These are phyloP conservation scores for Rhynchonycteris naso DNA, from an alignment of 2,797 vertebrate species.

Conservation along the genomic window DNA sequence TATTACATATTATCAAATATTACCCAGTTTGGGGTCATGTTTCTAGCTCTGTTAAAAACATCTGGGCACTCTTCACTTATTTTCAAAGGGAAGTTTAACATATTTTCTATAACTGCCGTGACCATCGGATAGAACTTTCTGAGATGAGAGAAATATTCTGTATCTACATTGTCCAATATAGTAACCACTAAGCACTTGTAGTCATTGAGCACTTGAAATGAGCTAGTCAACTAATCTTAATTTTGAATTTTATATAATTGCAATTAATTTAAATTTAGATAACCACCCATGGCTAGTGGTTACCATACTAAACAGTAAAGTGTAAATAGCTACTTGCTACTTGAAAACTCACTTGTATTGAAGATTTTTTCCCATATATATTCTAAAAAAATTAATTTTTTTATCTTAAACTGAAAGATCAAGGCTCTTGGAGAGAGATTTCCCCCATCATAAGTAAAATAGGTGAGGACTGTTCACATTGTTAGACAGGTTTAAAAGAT, in stretches of 20 bases:
- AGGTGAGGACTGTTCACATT: not conserved
- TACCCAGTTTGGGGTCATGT: not conserved
- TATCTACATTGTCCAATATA: not conserved
- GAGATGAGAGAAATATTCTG: not conserved
- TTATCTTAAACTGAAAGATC: not conserved
- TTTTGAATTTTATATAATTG: constrained; percentile 23
- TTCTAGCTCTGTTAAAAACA: not conserved
- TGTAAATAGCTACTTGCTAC: not conserved
- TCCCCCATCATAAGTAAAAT: not conserved
- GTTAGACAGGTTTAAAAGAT: not conserved
- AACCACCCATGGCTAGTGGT: not conserved
- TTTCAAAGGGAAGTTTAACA: not conserved
- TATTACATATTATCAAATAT: not conserved
- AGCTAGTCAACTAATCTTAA: not conserved
- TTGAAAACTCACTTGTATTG: not conserved
- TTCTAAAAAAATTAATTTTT: not conserved
- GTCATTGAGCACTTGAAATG: not conserved
- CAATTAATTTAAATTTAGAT: constrained; percentile 31
- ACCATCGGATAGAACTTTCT: not conserved
- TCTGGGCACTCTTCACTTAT: not conserved
- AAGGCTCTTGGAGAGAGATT: not conserved
- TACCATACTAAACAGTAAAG: not conserved
- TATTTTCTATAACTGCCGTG: not conserved
- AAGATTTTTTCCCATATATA: not conserved
- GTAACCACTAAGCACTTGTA: not conserved